Percentiles rank a stretch among this genome's conserved stretches.
Evolutionary conservation across 2,888 invertebrate genomes (phyloP).

Genomic region (Lithosia quadra): DNA sequence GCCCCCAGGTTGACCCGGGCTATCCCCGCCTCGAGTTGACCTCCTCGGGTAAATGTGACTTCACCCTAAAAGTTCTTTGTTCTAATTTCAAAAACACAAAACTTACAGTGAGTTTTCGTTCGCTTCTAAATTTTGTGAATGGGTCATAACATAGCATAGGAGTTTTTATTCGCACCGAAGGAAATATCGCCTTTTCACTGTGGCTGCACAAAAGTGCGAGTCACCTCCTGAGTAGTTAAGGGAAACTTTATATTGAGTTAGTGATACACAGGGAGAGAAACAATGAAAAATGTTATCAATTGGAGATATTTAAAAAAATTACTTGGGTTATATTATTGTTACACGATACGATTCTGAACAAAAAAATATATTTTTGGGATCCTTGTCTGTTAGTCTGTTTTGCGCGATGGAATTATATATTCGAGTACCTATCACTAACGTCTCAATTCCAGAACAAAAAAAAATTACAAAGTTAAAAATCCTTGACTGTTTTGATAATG

Average conservation of each 20-base stretch:
- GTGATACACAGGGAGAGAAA: constrained; percentile 47
- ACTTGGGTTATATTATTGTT: no score
- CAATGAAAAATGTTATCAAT: background rate
- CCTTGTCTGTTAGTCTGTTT: no score
- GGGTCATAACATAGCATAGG: constrained; percentile 36
- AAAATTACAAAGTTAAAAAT: background rate
- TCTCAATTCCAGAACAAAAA: background rate
- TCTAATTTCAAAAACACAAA: background rate
- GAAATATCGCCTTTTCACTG: constrained; percentile 53
- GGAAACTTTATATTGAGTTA: constrained; percentile 54
- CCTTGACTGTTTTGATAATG: background rate
- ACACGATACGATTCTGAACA: no score
- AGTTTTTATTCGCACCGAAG: constrained; percentile 44
- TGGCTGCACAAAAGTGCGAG: constrained; percentile 69
- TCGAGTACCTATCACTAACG: no score
- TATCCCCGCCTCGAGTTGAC: no score
- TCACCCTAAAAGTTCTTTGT: background rate
- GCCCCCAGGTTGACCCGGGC: no score
- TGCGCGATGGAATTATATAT: no score
- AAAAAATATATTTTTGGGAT: no score
- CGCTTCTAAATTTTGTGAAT: constrained; percentile 27
- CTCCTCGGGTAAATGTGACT: background rate
- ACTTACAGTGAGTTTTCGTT: constrained; percentile 1
- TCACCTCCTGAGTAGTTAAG: constrained; percentile 73
- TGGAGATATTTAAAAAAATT: background rate